Evolutionary conservation across 2,888 invertebrate genomes (phyloP).

Genomic region (Anorthoa munda): DNA sequence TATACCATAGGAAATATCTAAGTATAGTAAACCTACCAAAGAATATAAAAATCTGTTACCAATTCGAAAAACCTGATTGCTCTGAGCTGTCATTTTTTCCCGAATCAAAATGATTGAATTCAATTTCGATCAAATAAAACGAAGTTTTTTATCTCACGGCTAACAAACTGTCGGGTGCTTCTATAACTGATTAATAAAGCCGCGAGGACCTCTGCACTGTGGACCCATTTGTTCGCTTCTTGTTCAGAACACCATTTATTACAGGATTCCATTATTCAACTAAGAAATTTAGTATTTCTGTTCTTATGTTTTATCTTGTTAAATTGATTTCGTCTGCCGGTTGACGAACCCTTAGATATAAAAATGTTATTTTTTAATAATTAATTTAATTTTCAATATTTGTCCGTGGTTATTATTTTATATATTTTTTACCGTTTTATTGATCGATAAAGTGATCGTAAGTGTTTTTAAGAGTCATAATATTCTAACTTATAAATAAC

Average conservation of each 20-base stretch:
- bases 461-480: too few relatives aligned
- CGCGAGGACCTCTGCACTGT: slow-evolving; percentile 62
- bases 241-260: slow-evolving; percentile 69
- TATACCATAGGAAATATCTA: too few relatives aligned
- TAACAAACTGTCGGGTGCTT: slow-evolving; percentile 52
- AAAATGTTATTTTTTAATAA: not conserved
- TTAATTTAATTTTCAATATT: not conserved
- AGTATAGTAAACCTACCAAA: not conserved
- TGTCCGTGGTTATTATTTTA: too few relatives aligned
- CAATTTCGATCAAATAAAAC: slow-evolving; percentile 43
- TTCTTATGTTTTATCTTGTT: slow-evolving; percentile 23
- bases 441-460: too few relatives aligned
- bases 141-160: slow-evolving; percentile 48
- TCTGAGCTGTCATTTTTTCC: slow-evolving; percentile 3
- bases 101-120: slow-evolving; percentile 35
- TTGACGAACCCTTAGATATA: not conserved
- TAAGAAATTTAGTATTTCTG: slow-evolving; percentile 63
- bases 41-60: not conserved
- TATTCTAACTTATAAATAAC: too few relatives aligned
- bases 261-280: slow-evolving; percentile 70
- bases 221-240: slow-evolving; percentile 68
- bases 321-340: slow-evolving; percentile 11
- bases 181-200: slow-evolving; percentile 70
- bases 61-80: not conserved
- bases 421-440: too few relatives aligned